Evolutionary conservation across 2,888 invertebrate genomes (phyloP), one percentile per base, ranked within the genome.

Genomic region (Cheilosia pagana): DNA sequence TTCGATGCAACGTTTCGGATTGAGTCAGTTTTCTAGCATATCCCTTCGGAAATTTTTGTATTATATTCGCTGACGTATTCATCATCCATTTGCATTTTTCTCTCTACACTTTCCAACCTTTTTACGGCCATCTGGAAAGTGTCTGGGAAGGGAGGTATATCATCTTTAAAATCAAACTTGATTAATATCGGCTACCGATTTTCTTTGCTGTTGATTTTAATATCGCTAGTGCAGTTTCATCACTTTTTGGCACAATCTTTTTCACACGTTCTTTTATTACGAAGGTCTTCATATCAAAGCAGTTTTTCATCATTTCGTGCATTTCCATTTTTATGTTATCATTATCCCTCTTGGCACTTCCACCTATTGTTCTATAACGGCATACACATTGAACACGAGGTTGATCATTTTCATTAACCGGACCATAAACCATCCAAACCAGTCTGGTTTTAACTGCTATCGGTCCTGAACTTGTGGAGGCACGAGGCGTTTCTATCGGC

Each of bases 31-130:
- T 39, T 14, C 25, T 23, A 8, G 70, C 70, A 16, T 70, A 70
- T 14, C 68, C 76, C 31, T 67, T 67, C 62, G 1, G 57, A 19
- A 1, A 85, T 75, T 63, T 70, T 82, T n/a, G 48, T 41, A 2
- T 53, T 39, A 41, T 81, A 77, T 41, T 63, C 23, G 7, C 10
- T 39, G 10, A 43, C 65, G 43, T 31, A 72, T 14, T 72, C 50
- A 2, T 60, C 45, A 53, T 74, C 68, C 7, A 23, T 55, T 62
- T 67, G 14, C 43, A 31, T 31, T 68, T 31, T 31, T 31, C 31
- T 31, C 10, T 31, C 31, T 10, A 31, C 31, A 31, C 31, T 31
- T 31, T 31, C 10, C 10, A 31, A 10, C 10, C 31, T 31, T 31
- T 31, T 31, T 10, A 31, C 31, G 31, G 31, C 31, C 74, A 77